Conservation (phyloP, 2,113 vertebrate species). For the Physeter macrocephalus region DNA sequence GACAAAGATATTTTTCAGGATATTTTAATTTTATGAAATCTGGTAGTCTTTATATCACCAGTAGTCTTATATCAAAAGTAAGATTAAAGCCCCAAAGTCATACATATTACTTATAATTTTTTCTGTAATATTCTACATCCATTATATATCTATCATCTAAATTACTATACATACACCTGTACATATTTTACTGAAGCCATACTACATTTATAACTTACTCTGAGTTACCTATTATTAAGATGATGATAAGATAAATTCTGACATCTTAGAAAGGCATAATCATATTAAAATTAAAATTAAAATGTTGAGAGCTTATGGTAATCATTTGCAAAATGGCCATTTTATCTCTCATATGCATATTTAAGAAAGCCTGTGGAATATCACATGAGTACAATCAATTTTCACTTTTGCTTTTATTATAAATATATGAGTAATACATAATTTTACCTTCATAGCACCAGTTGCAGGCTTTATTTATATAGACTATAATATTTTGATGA, state of each 20-base stretch:
- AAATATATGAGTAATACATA: not conserved
- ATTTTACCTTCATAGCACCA: not conserved
- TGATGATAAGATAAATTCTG: not conserved
- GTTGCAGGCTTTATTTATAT: not conserved
- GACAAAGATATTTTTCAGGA: slow-evolving; percentile 20
- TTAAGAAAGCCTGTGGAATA: not conserved
- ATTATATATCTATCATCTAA: not conserved
- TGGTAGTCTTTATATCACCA: not conserved
- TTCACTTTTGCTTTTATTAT: not conserved
- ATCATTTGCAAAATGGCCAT: not conserved
- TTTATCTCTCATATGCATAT: not conserved
- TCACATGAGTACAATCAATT: not conserved
- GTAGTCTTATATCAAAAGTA: not conserved
- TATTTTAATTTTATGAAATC: slow-evolving; percentile 14
- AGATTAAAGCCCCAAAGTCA: not conserved
- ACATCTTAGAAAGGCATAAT: not conserved
- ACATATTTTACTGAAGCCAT: not conserved
- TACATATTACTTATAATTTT: not conserved
- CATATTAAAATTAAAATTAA: not conserved
- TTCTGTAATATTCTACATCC: not conserved
- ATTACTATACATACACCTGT: not conserved
- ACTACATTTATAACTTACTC: not conserved
- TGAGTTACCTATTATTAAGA: not conserved
- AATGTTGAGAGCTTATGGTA: not conserved
- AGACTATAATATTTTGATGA: not conserved